These are phyloP conservation scores for Anthoscopus minutus DNA, from an alignment of 2,113 vertebrate genomes.

Conservation along the genomic window DNA sequence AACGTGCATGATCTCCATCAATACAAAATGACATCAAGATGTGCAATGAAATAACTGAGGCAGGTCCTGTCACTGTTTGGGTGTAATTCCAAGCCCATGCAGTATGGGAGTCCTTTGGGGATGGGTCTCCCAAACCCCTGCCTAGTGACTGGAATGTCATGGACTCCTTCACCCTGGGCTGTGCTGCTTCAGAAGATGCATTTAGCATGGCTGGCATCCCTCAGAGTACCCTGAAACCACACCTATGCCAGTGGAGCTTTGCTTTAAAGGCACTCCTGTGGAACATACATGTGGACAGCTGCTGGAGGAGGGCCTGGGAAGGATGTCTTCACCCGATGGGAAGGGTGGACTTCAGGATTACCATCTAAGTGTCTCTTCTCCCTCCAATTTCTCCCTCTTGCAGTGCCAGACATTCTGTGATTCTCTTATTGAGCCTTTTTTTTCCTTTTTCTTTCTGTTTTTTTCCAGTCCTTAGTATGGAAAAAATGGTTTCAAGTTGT, in stretches of 20 bases:
- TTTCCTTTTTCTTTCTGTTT: rapidly evolving
- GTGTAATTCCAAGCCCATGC: not conserved
- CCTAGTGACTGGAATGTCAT: not conserved
- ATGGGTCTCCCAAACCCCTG: not conserved
- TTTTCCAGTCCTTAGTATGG: not conserved
- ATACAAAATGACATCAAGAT: not conserved
- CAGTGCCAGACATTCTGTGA: not conserved
- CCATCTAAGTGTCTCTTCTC: not conserved
- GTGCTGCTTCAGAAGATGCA: not conserved
- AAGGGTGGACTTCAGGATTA: not conserved
- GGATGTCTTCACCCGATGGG: no score
- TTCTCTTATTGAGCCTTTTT: not conserved
- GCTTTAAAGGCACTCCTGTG: not conserved
- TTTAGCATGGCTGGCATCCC: not conserved
- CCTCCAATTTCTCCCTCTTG: not conserved
- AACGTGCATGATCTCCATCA: not conserved
- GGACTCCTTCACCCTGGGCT: not conserved
- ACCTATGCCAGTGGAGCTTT: not conserved
- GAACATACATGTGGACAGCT: rapidly evolving
- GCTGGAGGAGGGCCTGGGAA: not conserved
- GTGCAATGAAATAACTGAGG: not conserved
- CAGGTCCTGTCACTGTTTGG: not conserved
- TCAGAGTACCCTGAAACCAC: not conserved
- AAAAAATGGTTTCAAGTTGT: not conserved
- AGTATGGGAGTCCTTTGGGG: rapidly evolving